Evolutionary conservation across 92 coral and sea anemone species (phyloP).

Genomic region (Phymanthus crucifer): DNA sequence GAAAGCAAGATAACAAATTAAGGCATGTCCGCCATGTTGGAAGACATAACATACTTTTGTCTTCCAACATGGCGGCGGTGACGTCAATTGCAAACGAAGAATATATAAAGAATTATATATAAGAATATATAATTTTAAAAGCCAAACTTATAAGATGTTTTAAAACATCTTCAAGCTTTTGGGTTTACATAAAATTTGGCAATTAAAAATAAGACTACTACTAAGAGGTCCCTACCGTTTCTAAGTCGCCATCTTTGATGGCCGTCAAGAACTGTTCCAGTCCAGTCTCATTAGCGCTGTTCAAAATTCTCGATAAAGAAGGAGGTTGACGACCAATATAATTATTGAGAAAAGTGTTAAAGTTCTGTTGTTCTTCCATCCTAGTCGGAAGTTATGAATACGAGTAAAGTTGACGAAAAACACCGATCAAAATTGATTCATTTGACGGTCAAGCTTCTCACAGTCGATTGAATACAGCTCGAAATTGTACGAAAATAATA

Average conservation of each 20-base stretch:
- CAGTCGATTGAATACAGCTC: neutral
- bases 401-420: neutral
- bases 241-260: constrained; percentile 55
- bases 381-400: neutral
- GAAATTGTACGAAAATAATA: neutral
- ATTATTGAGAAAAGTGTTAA: constrained; percentile 8
- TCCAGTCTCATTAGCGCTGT: constrained; percentile 56
- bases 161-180: neutral
- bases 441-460: neutral
- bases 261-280: constrained; percentile 57
- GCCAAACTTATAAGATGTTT: no score
- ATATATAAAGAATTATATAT: no score
- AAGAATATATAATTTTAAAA: no score
- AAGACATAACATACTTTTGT: no score
- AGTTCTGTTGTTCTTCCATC: neutral
- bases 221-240: constrained; percentile 32
- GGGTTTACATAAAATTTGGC: neutral
- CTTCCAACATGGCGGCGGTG: no score
- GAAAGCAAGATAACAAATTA: no score
- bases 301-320: constrained; percentile 40
- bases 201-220: no score
- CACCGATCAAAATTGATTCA: neutral
- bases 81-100: no score
- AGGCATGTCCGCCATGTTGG: no score
- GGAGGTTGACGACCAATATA: constrained; percentile 24